Evolutionary conservation across 2,113 vertebrate species (phyloP).

Genomic region (Oxyura jamaicensis): DNA sequence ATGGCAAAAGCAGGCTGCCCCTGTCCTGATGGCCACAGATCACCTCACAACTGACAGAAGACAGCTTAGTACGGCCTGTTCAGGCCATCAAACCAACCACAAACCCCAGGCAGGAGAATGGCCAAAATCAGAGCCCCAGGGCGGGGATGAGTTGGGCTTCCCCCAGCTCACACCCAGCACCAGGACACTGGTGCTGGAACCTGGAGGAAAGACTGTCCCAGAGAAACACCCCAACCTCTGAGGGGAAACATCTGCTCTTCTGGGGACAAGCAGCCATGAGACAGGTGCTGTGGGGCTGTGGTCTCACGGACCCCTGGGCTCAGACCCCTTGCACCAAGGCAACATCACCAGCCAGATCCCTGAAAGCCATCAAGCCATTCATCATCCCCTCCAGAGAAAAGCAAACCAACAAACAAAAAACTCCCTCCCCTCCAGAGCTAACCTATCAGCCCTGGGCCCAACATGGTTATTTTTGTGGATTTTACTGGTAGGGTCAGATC

Average conservation of each 20-base stretch:
- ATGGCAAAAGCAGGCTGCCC: background rate
- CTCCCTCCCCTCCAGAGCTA: background rate
- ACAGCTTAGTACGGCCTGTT: background rate
- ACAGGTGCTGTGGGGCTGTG: accelerated
- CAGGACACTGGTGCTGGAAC: background rate
- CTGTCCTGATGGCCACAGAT: background rate
- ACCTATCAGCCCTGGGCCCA: background rate
- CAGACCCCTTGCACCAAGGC: background rate
- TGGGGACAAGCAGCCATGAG: background rate
- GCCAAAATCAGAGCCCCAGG: background rate
- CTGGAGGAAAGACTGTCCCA: background rate
- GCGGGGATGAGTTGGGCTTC: background rate
- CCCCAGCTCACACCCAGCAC: background rate
- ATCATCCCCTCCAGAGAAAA: background rate
- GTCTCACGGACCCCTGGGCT: background rate
- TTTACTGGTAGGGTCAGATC: background rate
- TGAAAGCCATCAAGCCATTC: background rate
- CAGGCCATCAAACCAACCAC: background rate
- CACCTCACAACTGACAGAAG: background rate
- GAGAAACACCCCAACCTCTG: background rate
- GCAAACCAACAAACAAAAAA: background rate
- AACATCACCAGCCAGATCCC: background rate
- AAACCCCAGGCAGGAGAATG: background rate
- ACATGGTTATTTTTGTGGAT: background rate
- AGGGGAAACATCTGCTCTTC: background rate